A percentile compares a stretch with the other conserved stretches of the same genome.
Evolutionary conservation across 2,113 vertebrate species (phyloP).

Genomic region (Elgaria multicarinata): DNA sequence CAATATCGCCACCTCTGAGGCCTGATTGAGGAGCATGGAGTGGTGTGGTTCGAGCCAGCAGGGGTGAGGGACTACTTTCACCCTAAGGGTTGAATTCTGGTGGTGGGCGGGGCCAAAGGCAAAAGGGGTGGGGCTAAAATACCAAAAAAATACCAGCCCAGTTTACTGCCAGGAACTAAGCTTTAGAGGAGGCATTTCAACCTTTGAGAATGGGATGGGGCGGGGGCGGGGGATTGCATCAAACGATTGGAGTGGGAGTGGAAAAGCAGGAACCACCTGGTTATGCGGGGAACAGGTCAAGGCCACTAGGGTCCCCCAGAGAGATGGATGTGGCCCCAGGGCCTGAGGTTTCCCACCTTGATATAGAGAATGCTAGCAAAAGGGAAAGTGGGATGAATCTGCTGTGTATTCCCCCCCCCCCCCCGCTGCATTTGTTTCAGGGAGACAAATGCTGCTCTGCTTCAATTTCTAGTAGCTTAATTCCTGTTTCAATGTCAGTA

Average conservation of each 20-base stretch:
- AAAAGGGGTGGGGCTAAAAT: too few relatives aligned
- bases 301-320: too few relatives aligned
- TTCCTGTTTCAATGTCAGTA: neutral
- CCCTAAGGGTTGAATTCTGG: too few relatives aligned
- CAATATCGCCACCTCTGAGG: neutral
- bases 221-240: too few relatives aligned
- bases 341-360: neutral
- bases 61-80: neutral
- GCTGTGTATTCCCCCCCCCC: neutral
- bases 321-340: neutral
- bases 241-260: too few relatives aligned
- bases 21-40: neutral
- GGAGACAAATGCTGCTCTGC: neutral
- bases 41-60: neutral
- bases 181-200: too few relatives aligned
- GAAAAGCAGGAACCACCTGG: too few relatives aligned
- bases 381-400: neutral
- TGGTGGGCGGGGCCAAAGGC: too few relatives aligned
- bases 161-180: too few relatives aligned
- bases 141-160: too few relatives aligned
- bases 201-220: too few relatives aligned
- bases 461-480: neutral
- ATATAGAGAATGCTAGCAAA: neutral
- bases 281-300: too few relatives aligned
- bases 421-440: neutral